These are phyloP conservation scores for Paralichthys olivaceus DNA, from an alignment of 2,113 vertebrate genomes.

Conservation along the genomic window DNA sequence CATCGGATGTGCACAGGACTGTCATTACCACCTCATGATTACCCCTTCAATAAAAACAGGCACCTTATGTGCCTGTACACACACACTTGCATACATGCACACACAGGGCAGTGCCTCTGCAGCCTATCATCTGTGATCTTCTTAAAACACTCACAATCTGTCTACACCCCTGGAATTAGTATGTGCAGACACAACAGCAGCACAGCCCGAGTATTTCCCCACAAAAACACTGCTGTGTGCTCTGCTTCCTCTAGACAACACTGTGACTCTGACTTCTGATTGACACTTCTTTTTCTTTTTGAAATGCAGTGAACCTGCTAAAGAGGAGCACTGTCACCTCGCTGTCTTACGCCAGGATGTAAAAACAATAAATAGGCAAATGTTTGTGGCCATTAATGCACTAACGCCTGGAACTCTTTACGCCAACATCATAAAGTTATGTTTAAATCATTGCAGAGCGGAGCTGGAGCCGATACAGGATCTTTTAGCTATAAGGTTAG, in stretches of 20 bases:
- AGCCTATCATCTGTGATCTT: conserved; percentile 73
- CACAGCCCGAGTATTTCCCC: conserved; percentile 14
- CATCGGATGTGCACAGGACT: conserved; percentile 9
- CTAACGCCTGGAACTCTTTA: too few relatives aligned
- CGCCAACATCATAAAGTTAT: too few relatives aligned
- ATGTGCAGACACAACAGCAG: conserved; percentile 43
- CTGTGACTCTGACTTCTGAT: too few relatives aligned
- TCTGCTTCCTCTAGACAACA: too few relatives aligned
- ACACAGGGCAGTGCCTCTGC: conserved; percentile 23
- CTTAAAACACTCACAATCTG: conserved; percentile 79
- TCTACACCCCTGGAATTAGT: conserved; percentile 60
- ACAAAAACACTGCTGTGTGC: conserved; percentile 27
- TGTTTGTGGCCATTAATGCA: too few relatives aligned
- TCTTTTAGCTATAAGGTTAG: not conserved
- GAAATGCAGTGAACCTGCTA: too few relatives aligned
- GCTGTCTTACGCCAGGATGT: too few relatives aligned
- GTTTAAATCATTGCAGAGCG: too few relatives aligned
- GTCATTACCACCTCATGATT: conserved; percentile 31
- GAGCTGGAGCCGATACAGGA: too few relatives aligned
- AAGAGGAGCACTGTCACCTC: too few relatives aligned
- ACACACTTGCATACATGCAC: not conserved
- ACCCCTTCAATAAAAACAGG: conserved; percentile 24
- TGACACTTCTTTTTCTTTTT: not conserved
- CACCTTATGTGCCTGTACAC: not conserved
- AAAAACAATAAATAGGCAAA: not conserved